Conservation (phyloP, 2,797 vertebrate species). For the Meriones psammophilus region DNA sequence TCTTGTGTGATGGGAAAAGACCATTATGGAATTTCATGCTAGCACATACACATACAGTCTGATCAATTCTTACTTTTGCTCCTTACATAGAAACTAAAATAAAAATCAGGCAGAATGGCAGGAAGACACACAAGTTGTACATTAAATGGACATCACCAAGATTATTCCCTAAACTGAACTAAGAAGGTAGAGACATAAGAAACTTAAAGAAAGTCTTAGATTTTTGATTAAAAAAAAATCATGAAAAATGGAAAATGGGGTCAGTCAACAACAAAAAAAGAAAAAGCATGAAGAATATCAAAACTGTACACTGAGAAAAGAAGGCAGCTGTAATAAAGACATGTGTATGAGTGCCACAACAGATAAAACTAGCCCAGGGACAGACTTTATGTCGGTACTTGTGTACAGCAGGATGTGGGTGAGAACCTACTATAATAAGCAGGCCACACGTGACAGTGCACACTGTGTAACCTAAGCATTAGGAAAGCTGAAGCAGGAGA, state of each 20-base stretch:
- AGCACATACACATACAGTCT: not conserved
- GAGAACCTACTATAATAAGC: not conserved
- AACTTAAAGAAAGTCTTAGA: not conserved
- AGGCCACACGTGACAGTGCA: not conserved
- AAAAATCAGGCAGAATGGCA: not conserved
- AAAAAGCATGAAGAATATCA: slow-evolving; percentile 10
- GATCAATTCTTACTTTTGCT: not conserved
- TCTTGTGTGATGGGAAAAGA: slow-evolving; percentile 8
- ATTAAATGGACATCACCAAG: slow-evolving; percentile 45
- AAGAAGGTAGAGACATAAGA: slow-evolving; percentile 24
- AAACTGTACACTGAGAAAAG: not conserved
- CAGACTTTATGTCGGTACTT: not conserved
- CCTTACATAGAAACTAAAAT: not conserved
- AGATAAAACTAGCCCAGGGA: not conserved
- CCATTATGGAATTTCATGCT: slow-evolving; percentile 10
- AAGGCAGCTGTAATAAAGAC: not conserved
- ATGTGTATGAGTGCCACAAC: not conserved
- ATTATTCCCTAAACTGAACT: slow-evolving; percentile 39
- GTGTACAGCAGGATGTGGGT: not conserved
- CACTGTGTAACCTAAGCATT: not conserved
- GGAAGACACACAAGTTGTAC: not conserved
- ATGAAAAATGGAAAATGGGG: not conserved
- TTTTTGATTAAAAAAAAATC: slow-evolving; percentile 57
- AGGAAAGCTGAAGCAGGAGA: not conserved
- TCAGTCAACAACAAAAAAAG: not conserved